These are phyloP conservation scores for Tetrao urogallus DNA, from an alignment of 2,113 vertebrate genomes.

Conservation along the genomic window DNA sequence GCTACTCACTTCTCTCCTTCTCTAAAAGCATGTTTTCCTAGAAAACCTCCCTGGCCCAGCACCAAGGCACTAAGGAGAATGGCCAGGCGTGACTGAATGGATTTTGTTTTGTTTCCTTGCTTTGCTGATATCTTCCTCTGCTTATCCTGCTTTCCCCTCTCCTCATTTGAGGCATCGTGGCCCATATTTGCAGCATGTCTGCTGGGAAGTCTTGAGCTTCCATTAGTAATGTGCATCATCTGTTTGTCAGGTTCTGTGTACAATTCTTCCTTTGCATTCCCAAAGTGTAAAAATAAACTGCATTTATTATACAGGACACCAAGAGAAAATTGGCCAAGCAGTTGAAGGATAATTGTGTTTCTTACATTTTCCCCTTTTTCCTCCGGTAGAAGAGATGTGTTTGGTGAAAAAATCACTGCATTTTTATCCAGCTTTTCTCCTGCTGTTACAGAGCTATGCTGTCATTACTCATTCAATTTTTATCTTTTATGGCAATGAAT, in stretches of 20 bases:
- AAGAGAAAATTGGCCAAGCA: constrained; percentile 11
- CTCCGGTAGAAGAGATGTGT: background rate
- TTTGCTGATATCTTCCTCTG: background rate
- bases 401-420: background rate
- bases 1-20: rapidly evolving
- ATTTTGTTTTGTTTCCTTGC: rapidly evolving
- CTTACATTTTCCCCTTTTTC: background rate
- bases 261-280: background rate
- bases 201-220: background rate
- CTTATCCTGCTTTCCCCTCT: background rate
- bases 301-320: background rate
- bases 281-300: constrained; percentile 7
- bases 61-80: background rate
- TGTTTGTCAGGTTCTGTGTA: background rate
- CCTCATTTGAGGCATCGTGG: background rate
- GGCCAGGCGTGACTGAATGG: background rate
- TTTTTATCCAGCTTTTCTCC: constrained; percentile 26
- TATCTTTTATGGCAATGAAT: constrained; percentile 58
- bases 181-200: background rate
- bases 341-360: background rate
- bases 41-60: background rate
- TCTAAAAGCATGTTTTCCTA: background rate
- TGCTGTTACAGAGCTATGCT: background rate
- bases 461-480: constrained; percentile 35
- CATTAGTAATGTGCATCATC: background rate